These are phyloP conservation scores for Petrophora chlorosata DNA, from an alignment of 2,888 invertebrate genomes.

Conservation along the genomic window DNA sequence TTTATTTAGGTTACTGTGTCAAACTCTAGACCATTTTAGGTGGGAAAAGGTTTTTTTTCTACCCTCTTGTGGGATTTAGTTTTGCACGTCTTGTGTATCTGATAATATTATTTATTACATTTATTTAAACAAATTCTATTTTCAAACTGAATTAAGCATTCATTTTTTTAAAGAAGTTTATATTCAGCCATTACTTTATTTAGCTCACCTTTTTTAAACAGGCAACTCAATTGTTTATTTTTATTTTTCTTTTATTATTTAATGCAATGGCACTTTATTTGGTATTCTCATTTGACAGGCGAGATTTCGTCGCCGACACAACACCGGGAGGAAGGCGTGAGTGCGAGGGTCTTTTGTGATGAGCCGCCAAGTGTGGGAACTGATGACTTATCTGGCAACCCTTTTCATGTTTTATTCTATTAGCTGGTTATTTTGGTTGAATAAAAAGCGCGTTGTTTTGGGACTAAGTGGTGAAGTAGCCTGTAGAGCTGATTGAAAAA, in stretches of 20 bases:
- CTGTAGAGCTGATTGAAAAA: no score
- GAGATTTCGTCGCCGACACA: conserved; percentile 69
- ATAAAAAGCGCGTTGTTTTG: no score
- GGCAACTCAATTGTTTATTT: not conserved
- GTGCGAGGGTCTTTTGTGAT: conserved; percentile 46
- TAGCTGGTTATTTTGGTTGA: conserved; percentile 43
- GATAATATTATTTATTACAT: no score
- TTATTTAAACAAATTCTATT: no score
- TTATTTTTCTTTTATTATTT: conserved; percentile 1
- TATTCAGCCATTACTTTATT: conserved; percentile 8
- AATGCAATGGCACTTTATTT: conserved; percentile 7
- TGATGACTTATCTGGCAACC: conserved; percentile 53
- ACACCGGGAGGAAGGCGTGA: conserved; percentile 44
- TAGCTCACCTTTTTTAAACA: conserved; percentile 4
- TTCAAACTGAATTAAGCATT: no score
- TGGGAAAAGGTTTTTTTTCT: no score
- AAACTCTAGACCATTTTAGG: no score
- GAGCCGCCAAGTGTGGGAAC: conserved; percentile 62
- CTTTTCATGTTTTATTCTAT: conserved; percentile 50
- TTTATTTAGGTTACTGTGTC: not conserved
- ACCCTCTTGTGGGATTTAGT: no score
- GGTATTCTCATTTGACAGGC: conserved; percentile 42
- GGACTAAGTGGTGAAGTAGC: no score
- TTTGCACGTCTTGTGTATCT: no score
- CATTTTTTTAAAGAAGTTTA: no score